Percentiles rank a stretch among this genome's conserved stretches.
phyloP scores from a whole-genome alignment of 2,888 invertebrate species.

The Sphaerophoria rueppellii region DNA sequence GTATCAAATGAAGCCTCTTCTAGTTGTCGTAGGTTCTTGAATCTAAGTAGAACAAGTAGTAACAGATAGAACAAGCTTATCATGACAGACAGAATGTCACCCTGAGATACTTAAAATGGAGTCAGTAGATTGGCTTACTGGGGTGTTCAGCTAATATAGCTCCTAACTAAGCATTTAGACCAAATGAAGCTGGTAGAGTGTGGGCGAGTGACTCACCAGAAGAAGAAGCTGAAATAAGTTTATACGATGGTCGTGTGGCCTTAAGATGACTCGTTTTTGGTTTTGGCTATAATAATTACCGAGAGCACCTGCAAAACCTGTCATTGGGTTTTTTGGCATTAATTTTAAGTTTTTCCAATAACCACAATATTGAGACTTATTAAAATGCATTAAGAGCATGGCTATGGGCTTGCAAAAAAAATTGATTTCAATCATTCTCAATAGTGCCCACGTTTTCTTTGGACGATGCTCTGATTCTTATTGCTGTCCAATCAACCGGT shows the following conservation, averaged over 20 bases:
- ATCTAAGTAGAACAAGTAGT: slow-evolving; percentile 17
- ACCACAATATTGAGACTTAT: neutral
- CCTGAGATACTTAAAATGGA: slow-evolving; percentile 50
- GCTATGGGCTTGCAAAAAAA: slow-evolving; percentile 6
- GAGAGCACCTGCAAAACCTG: slow-evolving; percentile 14
- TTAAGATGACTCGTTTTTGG: neutral
- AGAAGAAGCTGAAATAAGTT: neutral
- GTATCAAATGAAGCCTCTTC: neutral
- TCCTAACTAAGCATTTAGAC: neutral
- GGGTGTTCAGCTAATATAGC: neutral
- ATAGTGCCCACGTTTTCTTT: slow-evolving; percentile 3
- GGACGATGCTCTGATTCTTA: neutral
- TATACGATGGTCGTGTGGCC: slow-evolving; percentile 25
- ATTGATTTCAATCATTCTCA: neutral
- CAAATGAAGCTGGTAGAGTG: neutral
- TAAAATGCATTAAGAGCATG: slow-evolving; percentile 12
- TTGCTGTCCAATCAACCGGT: neutral
- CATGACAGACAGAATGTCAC: slow-evolving; percentile 34
- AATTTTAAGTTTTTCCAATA: slow-evolving; percentile 31
- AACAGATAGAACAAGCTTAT: slow-evolving; percentile 16
- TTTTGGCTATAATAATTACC: neutral
- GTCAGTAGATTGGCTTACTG: slow-evolving; percentile 53
- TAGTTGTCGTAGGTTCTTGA: slow-evolving; percentile 33
- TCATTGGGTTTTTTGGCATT: neutral
- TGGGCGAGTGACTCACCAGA: slow-evolving; percentile 24